Evolutionary conservation across 64 coral and sea anemone species (phyloP).

Genomic region (Stylophora pistillata): DNA sequence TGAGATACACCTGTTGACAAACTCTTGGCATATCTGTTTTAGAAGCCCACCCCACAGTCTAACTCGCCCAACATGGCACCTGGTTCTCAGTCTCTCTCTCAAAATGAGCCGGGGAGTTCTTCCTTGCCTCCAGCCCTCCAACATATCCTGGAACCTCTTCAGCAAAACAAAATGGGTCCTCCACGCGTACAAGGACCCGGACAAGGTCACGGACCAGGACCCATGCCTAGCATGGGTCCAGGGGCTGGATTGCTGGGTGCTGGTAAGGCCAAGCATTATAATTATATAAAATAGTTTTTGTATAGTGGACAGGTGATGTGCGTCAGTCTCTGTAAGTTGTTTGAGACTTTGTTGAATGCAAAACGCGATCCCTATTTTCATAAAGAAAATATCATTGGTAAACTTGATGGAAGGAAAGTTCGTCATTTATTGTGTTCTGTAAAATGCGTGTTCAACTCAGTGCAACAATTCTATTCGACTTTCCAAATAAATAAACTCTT

Average conservation of each 20-base stretch:
- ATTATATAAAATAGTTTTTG: not conserved
- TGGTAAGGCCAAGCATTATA: slow-evolving; percentile 47
- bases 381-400: too few relatives aligned
- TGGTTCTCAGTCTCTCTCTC: not conserved
- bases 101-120: slow-evolving; percentile 30
- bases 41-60: slow-evolving; percentile 7
- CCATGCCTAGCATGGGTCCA: slow-evolving; percentile 6
- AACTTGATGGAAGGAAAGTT: too few relatives aligned
- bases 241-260: slow-evolving; percentile 77
- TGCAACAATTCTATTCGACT: too few relatives aligned
- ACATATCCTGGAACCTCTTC: slow-evolving; percentile 77
- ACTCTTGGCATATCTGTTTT: not conserved
- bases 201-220: slow-evolving; percentile 32
- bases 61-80: not conserved
- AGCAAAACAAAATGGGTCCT: slow-evolving; percentile 64
- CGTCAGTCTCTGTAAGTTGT: not conserved
- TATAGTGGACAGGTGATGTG: not conserved
- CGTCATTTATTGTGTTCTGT: too few relatives aligned
- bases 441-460: too few relatives aligned
- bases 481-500: too few relatives aligned
- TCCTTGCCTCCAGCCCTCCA: slow-evolving; percentile 55
- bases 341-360: too few relatives aligned
- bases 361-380: too few relatives aligned
- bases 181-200: slow-evolving; percentile 51
- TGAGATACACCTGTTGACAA: not conserved